Conservation (phyloP, 2,797 vertebrate genomes). For the Phalanger gymnotis region DNA sequence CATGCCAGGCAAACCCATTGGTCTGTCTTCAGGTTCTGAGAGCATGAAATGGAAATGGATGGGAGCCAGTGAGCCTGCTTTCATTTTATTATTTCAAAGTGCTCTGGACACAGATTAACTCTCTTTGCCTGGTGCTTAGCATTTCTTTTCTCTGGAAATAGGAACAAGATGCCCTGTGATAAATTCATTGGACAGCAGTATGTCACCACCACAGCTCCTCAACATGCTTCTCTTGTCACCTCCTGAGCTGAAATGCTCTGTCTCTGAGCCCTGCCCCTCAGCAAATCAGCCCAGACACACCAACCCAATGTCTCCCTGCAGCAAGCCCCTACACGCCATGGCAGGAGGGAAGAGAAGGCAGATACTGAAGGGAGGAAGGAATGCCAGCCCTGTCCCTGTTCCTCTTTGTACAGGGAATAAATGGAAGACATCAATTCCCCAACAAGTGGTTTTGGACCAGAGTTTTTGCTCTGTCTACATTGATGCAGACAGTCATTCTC, state of each 20-base stretch:
- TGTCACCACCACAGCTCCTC: background rate
- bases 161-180: background rate
- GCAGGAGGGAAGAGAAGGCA: background rate
- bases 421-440: slow-evolving; percentile 8
- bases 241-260: background rate
- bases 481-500: background rate
- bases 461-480: background rate
- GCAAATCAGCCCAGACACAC: slow-evolving; percentile 14
- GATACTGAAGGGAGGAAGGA: background rate
- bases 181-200: background rate
- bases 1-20: slow-evolving; percentile 60
- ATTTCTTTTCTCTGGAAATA: background rate
- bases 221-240: background rate
- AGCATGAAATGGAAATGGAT: slow-evolving; percentile 77
- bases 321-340: background rate
- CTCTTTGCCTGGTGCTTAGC: slow-evolving; percentile 23
- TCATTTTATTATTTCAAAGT: slow-evolving; percentile 63
- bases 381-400: accelerated
- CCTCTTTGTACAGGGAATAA: background rate
- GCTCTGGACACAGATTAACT: slow-evolving; percentile 61
- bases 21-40: slow-evolving; percentile 64
- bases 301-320: background rate
- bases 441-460: background rate
- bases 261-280: background rate
- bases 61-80: slow-evolving; percentile 70